A percentile compares a stretch with the other conserved stretches of the same genome.
These are phyloP conservation scores for Barypeithes pellucidus DNA, from an alignment of 2,888 invertebrate genomes.

Conservation along the genomic window DNA sequence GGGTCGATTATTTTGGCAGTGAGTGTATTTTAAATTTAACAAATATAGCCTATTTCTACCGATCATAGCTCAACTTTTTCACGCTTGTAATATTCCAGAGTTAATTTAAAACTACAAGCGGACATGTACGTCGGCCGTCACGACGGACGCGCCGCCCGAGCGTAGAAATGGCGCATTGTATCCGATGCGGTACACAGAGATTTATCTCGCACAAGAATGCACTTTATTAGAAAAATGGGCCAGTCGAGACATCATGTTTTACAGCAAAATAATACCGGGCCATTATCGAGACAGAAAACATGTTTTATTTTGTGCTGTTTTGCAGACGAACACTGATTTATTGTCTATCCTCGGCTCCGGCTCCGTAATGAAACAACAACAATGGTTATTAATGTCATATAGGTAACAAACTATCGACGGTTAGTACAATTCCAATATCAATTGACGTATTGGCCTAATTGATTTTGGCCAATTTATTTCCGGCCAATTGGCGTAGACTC, in stretches of 20 bases:
- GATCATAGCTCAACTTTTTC: not conserved
- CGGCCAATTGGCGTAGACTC: too few species aligned
- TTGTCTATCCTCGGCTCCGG: not conserved
- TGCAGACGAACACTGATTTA: not conserved
- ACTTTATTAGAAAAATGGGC: conserved; percentile 21
- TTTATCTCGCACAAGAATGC: conserved; percentile 19
- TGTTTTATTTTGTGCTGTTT: not conserved
- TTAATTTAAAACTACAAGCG: conserved; percentile 7
- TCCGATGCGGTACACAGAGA: conserved; percentile 17
- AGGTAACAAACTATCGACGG: too few species aligned
- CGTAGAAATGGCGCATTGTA: conserved; percentile 16
- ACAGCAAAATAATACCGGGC: not conserved
- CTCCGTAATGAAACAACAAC: not conserved
- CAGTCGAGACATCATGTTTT: conserved; percentile 15
- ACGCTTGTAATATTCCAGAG: not conserved
- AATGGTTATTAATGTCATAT: not conserved
- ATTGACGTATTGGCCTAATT: too few species aligned
- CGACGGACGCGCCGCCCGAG: conserved; percentile 6
- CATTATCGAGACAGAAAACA: not conserved
- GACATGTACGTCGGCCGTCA: conserved; percentile 6
- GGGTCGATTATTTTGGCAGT: too few species aligned
- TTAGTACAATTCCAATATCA: too few species aligned
- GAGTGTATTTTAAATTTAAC: too few species aligned
- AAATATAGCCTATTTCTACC: too few species aligned
- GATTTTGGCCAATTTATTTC: too few species aligned